A percentile compares a stretch with the other conserved stretches of the same genome.
These are phyloP conservation scores for Trididemnum miniatum DNA, from an alignment of 23 tunicate species.

Conservation along the genomic window DNA sequence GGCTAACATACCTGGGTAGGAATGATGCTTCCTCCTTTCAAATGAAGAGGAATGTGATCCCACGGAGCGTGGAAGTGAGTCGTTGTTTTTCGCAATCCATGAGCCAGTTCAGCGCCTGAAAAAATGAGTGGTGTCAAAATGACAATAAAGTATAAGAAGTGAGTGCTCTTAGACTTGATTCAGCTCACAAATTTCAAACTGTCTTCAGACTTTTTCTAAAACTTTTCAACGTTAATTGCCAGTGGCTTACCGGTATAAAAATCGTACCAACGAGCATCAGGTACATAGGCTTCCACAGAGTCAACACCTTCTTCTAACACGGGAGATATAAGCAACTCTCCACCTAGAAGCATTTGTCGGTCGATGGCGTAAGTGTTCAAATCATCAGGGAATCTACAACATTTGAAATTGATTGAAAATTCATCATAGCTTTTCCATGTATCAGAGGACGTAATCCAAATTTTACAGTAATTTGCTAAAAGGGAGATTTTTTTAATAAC, in stretches of 20 bases:
- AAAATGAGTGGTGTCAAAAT: conserved; percentile 71
- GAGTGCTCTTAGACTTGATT: conserved; percentile 72
- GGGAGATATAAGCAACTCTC: conserved; percentile 62
- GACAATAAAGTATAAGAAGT: conserved; percentile 71
- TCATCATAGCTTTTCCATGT: too few relatives aligned
- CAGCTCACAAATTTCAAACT: too few relatives aligned
- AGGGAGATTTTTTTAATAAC: too few relatives aligned
- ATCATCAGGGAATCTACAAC: conserved; percentile 64
- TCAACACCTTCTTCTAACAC: conserved; percentile 47
- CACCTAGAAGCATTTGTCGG: conserved; percentile 72
- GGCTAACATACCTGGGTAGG: conserved; percentile 85
- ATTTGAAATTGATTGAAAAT: background rate
- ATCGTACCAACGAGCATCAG: conserved; percentile 81
- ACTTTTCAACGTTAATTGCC: too few relatives aligned
- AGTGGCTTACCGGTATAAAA: conserved; percentile 90
- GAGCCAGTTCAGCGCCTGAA: conserved; percentile 48
- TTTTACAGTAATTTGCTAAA: too few relatives aligned
- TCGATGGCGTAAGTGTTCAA: conserved; percentile 65
- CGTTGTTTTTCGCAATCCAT: conserved; percentile 32
- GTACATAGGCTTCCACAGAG: conserved; percentile 75
- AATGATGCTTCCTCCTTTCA: conserved; percentile 75
- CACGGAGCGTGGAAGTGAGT: conserved; percentile 61
- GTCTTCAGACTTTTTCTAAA: too few relatives aligned
- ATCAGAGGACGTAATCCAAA: too few relatives aligned
- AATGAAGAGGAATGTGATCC: conserved; percentile 79